Evolutionary conservation across 2,113 vertebrate species (phyloP).

Genomic region (Callocephalon fimbriatum): DNA sequence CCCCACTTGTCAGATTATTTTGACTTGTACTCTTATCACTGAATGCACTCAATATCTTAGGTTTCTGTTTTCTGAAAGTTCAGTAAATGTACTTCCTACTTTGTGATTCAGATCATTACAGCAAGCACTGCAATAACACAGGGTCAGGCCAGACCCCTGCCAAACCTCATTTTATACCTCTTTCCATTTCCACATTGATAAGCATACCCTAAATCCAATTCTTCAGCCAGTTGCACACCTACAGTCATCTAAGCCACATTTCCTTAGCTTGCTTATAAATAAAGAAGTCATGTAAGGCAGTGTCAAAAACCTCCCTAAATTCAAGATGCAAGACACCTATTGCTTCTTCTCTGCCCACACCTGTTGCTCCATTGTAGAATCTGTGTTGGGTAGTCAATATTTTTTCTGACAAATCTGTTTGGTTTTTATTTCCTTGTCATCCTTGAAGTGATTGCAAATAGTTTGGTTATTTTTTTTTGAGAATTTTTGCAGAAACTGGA

Average conservation of each 20-base stretch:
- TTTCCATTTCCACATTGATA: background rate
- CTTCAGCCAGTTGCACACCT: background rate
- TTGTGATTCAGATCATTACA: background rate
- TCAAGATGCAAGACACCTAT: rapidly evolving
- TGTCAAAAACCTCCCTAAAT: background rate
- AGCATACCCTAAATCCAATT: background rate
- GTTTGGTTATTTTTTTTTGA: background rate
- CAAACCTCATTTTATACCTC: background rate
- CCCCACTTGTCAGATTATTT: background rate
- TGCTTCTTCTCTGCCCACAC: background rate
- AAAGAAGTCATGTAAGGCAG: background rate
- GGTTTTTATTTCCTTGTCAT: background rate
- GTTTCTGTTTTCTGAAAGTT: background rate
- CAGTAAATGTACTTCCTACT: background rate
- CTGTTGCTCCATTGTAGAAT: rapidly evolving
- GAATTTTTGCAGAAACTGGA: background rate
- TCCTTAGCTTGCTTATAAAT: background rate
- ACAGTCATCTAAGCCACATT: background rate
- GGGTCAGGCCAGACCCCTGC: background rate
- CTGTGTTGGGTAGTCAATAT: background rate
- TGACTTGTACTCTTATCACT: background rate
- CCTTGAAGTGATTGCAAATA: background rate
- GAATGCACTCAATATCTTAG: background rate
- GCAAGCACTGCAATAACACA: background rate
- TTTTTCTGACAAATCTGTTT: background rate